Conservation (phyloP, 2,797 vertebrate genomes). For the Nyctalus aviator region DNA sequence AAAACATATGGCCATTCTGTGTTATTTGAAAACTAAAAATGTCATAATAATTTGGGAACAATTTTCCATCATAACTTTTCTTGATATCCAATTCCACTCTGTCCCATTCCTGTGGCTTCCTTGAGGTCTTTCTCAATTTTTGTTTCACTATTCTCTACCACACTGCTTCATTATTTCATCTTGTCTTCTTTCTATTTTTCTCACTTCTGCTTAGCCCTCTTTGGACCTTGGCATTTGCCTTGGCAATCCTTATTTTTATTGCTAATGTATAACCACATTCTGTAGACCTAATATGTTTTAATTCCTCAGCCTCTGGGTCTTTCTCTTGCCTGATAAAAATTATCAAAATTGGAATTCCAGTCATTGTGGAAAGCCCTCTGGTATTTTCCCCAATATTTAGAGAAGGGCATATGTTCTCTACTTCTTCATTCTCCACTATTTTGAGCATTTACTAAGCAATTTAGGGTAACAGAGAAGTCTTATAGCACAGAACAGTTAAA, state of each 20-base stretch:
- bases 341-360: background rate
- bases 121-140: background rate
- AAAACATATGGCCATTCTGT: background rate
- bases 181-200: background rate
- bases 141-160: background rate
- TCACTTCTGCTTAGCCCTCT: background rate
- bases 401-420: background rate
- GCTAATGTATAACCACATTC: background rate
- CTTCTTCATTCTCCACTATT: background rate
- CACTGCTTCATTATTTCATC: background rate
- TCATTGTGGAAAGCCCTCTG: background rate
- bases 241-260: slow-evolving; percentile 13
- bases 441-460: background rate
- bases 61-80: background rate
- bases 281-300: background rate
- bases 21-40: slow-evolving; percentile 37
- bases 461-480: background rate
- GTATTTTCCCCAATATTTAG: background rate
- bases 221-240: background rate
- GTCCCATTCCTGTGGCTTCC: background rate
- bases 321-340: background rate
- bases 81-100: background rate
- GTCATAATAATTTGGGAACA: background rate
- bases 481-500: background rate
- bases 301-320: background rate